Conservation (phyloP, 2,797 vertebrate genomes). For the Allobates femoralis region DNA sequence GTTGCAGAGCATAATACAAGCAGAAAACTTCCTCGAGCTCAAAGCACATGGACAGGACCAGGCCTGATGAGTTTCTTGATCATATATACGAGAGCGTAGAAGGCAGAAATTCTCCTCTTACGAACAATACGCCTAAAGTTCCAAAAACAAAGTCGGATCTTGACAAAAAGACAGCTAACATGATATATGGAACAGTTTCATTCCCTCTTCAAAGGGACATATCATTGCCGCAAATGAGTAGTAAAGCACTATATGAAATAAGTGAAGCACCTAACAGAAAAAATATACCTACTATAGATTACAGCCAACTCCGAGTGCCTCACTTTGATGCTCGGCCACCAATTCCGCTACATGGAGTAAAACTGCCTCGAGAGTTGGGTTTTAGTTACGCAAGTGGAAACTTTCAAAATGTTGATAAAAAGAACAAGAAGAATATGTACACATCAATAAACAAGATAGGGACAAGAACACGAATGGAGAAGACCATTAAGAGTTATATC, state of each 20-base stretch:
- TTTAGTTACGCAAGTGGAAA: conserved; percentile 46
- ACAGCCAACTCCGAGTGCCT: neutral
- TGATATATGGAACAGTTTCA: conserved; percentile 35
- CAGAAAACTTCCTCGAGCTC: conserved; percentile 65
- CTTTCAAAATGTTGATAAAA: conserved; percentile 21
- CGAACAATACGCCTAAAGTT: conserved; percentile 53
- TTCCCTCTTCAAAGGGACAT: conserved; percentile 17
- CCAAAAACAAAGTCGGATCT: neutral
- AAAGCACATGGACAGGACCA: conserved; percentile 27
- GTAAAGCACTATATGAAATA: neutral
- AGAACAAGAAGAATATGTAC: neutral
- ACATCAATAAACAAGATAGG: neutral
- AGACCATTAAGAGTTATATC: conserved; percentile 44
- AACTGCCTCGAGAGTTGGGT: conserved; percentile 43
- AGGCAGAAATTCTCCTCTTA: conserved; percentile 21
- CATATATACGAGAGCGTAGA: conserved; percentile 57
- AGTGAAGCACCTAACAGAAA: conserved; percentile 22
- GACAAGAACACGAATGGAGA: neutral
- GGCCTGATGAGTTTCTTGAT: conserved; percentile 35
- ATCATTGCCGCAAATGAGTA: neutral
- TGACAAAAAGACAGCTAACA: conserved; percentile 15
- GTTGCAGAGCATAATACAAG: conserved; percentile 68
- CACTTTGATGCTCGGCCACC: conserved; percentile 37
- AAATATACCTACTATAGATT: conserved; percentile 7
- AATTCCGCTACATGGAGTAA: conserved; percentile 43